phyloP scores from a whole-genome alignment of 2,888 invertebrate species.

The Scaptomyza tumidula region DNA sequence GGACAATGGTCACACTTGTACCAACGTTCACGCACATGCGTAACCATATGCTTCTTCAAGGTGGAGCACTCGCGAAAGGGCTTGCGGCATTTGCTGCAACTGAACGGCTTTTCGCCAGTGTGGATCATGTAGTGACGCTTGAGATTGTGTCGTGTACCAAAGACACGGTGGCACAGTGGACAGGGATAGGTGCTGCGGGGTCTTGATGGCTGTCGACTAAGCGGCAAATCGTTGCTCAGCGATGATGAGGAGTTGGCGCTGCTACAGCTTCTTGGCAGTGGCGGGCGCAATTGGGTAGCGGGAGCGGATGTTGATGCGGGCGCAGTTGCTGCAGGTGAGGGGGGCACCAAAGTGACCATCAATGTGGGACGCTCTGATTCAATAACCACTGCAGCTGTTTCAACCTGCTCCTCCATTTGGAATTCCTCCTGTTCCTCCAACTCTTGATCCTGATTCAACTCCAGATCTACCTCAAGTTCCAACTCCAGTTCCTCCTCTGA shows the following conservation, averaged over 20 bases:
- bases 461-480: neutral
- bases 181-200: constrained; percentile 78
- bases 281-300: constrained; percentile 31
- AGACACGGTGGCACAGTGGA: constrained; percentile 83
- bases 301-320: neutral
- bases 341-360: constrained; percentile 52
- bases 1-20: constrained; percentile 82
- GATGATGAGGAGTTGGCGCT: constrained; percentile 72
- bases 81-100: constrained; percentile 82
- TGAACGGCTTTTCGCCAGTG: constrained; percentile 84
- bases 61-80: constrained; percentile 84
- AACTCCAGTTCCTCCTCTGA: constrained; percentile 6
- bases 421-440: constrained; percentile 12
- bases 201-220: constrained; percentile 3
- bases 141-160: constrained; percentile 83
- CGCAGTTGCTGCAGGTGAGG: constrained; percentile 11
- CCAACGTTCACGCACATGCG: constrained; percentile 82
- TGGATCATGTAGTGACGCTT: constrained; percentile 84
- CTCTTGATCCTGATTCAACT: neutral
- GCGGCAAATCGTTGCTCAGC: constrained; percentile 59
- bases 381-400: neutral
- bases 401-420: neutral
- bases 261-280: constrained; percentile 54
- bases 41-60: constrained; percentile 83
- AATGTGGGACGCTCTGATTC: constrained; percentile 34